A percentile compares a stretch with the other conserved stretches of the same genome.
Evolutionary conservation across 2,113 vertebrate genomes (phyloP).

Genomic region (Progne subis): DNA sequence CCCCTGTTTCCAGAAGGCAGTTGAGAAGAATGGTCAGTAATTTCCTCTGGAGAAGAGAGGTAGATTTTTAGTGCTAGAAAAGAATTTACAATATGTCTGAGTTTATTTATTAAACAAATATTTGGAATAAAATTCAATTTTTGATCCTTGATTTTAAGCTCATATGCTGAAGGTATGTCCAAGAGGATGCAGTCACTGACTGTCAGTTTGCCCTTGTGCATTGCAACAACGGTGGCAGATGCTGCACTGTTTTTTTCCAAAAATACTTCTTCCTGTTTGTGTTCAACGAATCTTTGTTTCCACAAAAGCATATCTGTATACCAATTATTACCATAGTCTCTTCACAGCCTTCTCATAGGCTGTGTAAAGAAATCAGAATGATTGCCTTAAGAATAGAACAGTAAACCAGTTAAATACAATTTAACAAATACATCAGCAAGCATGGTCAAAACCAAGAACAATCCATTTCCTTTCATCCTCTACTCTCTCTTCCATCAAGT

Average conservation of each 20-base stretch:
- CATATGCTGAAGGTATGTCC: neutral
- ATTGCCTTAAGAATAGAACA: neutral
- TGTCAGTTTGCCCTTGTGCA: neutral
- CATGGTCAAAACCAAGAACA: neutral
- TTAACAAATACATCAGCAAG: neutral
- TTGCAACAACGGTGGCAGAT: neutral
- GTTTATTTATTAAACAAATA: neutral
- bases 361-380: neutral
- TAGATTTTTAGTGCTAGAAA: neutral
- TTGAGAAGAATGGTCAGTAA: neutral
- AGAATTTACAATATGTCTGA: neutral
- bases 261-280: neutral
- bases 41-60: neutral
- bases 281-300: neutral
- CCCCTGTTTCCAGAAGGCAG: neutral
- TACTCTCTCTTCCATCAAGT: neutral
- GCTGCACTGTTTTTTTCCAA: neutral
- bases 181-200: neutral
- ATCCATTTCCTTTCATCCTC: rapidly evolving
- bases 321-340: neutral
- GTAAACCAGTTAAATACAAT: neutral
- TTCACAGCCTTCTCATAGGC: neutral
- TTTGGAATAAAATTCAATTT: neutral
- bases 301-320: neutral
- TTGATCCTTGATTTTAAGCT: neutral